phyloP scores from a whole-genome alignment of 2,888 invertebrate species.

The Spilosoma lubricipeda region DNA sequence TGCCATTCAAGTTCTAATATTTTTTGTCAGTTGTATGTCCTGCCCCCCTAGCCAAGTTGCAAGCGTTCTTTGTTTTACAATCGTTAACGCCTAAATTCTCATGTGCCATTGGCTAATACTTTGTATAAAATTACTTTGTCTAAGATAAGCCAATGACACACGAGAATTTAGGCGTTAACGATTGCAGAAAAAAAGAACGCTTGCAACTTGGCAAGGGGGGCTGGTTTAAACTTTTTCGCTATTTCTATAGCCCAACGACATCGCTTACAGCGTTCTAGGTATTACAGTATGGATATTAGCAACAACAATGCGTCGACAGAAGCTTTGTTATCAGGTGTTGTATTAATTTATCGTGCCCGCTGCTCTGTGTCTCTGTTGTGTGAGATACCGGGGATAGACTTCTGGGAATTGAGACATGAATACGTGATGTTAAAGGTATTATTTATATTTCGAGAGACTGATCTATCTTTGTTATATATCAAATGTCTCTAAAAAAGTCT shows the following conservation, averaged over 20 bases:
- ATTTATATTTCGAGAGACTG: background rate
- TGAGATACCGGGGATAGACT: background rate
- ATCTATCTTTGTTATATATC: background rate
- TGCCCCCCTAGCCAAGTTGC: too few species aligned
- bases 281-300: slow-evolving; percentile 14
- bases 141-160: too few species aligned
- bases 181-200: too few species aligned
- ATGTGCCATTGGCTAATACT: too few species aligned
- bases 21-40: too few species aligned
- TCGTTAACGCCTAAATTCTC: too few species aligned
- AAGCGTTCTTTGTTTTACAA: too few species aligned
- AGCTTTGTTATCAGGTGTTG: slow-evolving; percentile 33
- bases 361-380: slow-evolving; percentile 5
- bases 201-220: too few species aligned
- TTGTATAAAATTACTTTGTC: too few species aligned
- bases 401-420: background rate
- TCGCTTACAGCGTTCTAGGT: background rate
- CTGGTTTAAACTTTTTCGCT: background rate
- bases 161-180: too few species aligned
- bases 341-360: slow-evolving; percentile 31
- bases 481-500: background rate
- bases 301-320: slow-evolving; percentile 13
- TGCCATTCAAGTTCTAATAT: too few species aligned
- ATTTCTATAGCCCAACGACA: background rate
- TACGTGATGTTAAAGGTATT: background rate